phyloP scores from a whole-genome alignment of 2,113 vertebrate genomes.

The Phalacrocorax aristotelis region DNA sequence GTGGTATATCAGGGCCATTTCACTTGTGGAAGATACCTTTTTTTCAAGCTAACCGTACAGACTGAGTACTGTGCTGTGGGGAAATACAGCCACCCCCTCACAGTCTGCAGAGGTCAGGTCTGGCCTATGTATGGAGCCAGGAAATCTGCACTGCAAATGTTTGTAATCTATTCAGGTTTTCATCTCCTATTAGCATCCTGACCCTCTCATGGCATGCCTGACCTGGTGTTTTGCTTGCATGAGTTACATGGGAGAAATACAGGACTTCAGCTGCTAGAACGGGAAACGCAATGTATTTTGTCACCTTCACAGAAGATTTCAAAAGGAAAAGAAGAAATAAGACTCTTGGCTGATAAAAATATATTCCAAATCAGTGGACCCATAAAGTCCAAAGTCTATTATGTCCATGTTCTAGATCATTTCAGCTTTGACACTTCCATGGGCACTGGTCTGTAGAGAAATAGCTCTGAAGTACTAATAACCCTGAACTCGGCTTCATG shows the following conservation, averaged over 20 bases:
- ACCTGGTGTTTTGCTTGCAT: not conserved
- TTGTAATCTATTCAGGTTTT: constrained; percentile 12
- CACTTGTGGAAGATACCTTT: not conserved
- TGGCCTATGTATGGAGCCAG: not conserved
- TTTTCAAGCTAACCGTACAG: not conserved
- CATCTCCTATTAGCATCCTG: constrained; percentile 12
- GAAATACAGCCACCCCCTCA: not conserved
- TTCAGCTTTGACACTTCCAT: not conserved
- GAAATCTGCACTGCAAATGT: constrained; percentile 5
- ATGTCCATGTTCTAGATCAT: constrained; percentile 22
- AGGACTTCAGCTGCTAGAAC: not conserved
- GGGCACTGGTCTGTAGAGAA: not conserved
- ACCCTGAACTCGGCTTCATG: not conserved
- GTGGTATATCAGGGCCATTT: not conserved
- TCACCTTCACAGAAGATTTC: not conserved
- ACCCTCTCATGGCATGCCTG: not conserved
- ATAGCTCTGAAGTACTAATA: constrained; percentile 3
- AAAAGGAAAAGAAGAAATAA: not conserved
- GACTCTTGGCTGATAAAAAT: not conserved
- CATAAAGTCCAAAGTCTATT: not conserved
- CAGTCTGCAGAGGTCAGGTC: not conserved
- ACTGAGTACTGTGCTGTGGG: not conserved
- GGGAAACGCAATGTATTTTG: not conserved
- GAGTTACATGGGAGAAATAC: not conserved
- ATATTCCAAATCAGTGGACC: not conserved